Conservation (phyloP, 37 sponge, comb jelly and placozoan genomes). For the Haliclona indistincta region DNA sequence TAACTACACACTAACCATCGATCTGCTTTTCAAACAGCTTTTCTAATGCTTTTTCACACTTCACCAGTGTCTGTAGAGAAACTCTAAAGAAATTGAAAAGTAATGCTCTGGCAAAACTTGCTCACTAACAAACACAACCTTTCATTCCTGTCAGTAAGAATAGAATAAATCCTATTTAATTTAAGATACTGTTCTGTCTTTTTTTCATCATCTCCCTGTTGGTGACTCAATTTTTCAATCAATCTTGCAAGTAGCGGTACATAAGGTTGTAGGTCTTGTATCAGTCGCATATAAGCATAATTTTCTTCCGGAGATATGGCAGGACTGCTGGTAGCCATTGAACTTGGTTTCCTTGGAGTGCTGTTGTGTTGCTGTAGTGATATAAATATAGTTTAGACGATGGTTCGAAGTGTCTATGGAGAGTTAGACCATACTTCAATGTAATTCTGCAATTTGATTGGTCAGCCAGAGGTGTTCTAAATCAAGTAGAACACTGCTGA, state of each 20-base stretch:
- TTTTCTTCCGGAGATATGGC: conserved; percentile 56
- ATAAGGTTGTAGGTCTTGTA: conserved; percentile 42
- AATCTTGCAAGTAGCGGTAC: conserved; percentile 32
- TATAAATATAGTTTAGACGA: no score
- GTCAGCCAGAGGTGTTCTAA: no score
- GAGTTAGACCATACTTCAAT: no score
- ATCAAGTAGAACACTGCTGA: no score
- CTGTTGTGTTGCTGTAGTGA: no score
- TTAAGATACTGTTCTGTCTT: conserved; percentile 33
- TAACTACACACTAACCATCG: no score
- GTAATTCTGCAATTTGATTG: no score
- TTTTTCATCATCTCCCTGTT: not conserved
- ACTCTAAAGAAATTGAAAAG: conserved; percentile 2
- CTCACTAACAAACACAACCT: not conserved
- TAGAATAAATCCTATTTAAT: conserved; percentile 26
- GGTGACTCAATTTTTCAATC: conserved; percentile 15
- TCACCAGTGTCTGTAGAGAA: conserved; percentile 29
- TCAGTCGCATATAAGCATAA: conserved; percentile 50
- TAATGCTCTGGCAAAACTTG: not conserved
- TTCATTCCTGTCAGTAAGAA: conserved; percentile 17
- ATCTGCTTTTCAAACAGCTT: conserved; percentile 54
- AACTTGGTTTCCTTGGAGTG: no score
- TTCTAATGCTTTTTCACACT: conserved; percentile 34
- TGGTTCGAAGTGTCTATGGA: no score
- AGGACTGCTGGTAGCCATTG: no score